phyloP scores from a whole-genome alignment of 2,797 vertebrate species.

The Pantherophis alleghaniensis region DNA sequence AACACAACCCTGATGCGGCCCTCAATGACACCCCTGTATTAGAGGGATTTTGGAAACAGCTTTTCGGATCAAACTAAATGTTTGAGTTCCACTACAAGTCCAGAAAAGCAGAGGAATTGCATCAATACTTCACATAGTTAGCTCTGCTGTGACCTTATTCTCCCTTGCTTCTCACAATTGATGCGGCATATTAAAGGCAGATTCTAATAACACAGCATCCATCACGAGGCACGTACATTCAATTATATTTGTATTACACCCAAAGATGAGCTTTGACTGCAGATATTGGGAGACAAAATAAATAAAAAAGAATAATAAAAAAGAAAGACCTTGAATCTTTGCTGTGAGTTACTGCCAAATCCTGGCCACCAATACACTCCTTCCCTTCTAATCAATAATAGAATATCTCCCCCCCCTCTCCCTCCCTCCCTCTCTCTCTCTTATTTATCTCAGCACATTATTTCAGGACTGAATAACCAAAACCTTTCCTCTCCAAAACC shows the following conservation, averaged over 20 bases:
- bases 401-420: slow-evolving; percentile 13
- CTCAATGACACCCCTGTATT: too few relatives aligned
- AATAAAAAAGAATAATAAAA: neutral
- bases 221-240: slow-evolving; percentile 27
- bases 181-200: slow-evolving; percentile 47
- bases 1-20: too few relatives aligned
- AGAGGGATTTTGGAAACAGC: slow-evolving; percentile 56
- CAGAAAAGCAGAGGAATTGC: slow-evolving; percentile 44
- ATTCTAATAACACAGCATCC: slow-evolving; percentile 50
- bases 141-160: slow-evolving; percentile 24
- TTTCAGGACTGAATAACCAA: slow-evolving; percentile 37
- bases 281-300: neutral
- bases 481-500: slow-evolving; percentile 23
- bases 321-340: slow-evolving; percentile 10
- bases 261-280: slow-evolving; percentile 32
- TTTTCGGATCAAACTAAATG: slow-evolving; percentile 49
- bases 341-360: slow-evolving; percentile 19
- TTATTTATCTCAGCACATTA: slow-evolving; percentile 26
- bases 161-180: slow-evolving; percentile 10
- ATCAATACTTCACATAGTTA: slow-evolving; percentile 40
- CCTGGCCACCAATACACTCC: slow-evolving; percentile 13
- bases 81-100: slow-evolving; percentile 51
- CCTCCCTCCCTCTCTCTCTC: neutral
- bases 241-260: slow-evolving; percentile 43
- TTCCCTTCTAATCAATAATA: slow-evolving; percentile 38